A percentile compares a stretch with the other conserved stretches of the same genome.
These are phyloP conservation scores for Lottia gigantea DNA, from an alignment of 2,888 invertebrate species.

Conservation along the genomic window DNA sequence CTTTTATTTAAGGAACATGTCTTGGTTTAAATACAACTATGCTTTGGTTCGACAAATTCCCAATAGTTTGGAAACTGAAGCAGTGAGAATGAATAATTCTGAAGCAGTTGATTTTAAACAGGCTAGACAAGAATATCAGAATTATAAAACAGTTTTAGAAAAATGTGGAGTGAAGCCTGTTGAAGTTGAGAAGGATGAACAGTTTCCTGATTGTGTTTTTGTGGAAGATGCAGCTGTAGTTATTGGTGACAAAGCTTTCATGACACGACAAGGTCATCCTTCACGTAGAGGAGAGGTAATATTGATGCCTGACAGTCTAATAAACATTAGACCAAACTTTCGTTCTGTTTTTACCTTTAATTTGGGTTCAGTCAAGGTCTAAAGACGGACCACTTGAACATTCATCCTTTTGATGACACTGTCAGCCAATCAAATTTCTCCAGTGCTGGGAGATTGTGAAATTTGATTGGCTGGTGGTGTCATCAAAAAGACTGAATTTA, in stretches of 20 bases:
- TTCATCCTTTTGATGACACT: too few relatives aligned
- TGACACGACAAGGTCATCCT: conserved; percentile 75
- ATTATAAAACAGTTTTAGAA: conserved; percentile 79
- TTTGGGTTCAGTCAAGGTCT: too few relatives aligned
- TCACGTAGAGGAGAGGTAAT: conserved; percentile 76
- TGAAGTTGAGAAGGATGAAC: conserved; percentile 87
- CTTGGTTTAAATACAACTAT: conserved; percentile 61
- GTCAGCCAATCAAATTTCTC: too few relatives aligned
- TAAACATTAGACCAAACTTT: too few relatives aligned
- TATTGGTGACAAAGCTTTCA: conserved; percentile 89
- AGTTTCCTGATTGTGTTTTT: conserved; percentile 82
- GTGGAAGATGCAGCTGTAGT: conserved; percentile 90
- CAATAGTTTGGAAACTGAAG: conserved; percentile 72
- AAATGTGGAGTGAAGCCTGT: conserved; percentile 82
- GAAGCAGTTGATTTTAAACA: conserved; percentile 76
- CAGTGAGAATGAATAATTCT: conserved; percentile 27
- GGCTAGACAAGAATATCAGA: conserved; percentile 87
- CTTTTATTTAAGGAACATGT: neutral
- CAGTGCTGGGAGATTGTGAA: too few relatives aligned
- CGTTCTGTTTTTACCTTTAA: too few relatives aligned
- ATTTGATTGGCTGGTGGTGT: too few relatives aligned
- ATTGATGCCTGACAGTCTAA: too few relatives aligned
- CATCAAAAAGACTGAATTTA: too few relatives aligned
- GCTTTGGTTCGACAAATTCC: conserved; percentile 84
- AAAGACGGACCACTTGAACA: too few relatives aligned